Base-by-base conservation (phyloP, 2,113 vertebrate species). In the Nothobranchius furzeri region DNA sequence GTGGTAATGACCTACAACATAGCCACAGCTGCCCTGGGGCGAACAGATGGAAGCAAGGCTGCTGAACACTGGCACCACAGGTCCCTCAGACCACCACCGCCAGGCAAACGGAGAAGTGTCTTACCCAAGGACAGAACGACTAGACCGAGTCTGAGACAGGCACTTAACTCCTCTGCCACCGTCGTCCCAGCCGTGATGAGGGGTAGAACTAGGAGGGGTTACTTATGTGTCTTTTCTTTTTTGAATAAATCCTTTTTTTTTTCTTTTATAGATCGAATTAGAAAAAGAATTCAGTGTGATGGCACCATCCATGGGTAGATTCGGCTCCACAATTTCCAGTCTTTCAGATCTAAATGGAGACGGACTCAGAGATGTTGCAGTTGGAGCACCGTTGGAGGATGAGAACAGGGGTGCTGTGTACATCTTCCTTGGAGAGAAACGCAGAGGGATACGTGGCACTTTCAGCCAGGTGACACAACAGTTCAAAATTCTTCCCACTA, bases 361-460 rank as follows among this genome's bases (percentile, higher is more conserved):
- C 57, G 8, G 42, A 5, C 81, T 94, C 60, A 49, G 11, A 0
- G 95, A 97, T 0, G 77, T 95, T 64, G 95, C 93, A 4, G 88
- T 95, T 1, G 95, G 95, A 24, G 95, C 95, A 0, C 95, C 95
- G 0, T 88, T 95, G 4, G 95, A 96, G 76, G 66, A 94, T 2
- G 83, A 92, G 2, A 86, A 89, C n/a, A 61, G 1, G 0, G 95
- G 96, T 11, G 92, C 84, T 1, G 74, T 96, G 24, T 97, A 95
- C 73, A 77, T 96, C 12, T 96, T 92, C 82, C 90, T 90, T 0
- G 94, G 95, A 1, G 61, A 92, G 66, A 64, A 3, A 2, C 10
- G 1, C 0, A n/a, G 2, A 14, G 88, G 88, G 2, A 71, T 96
- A 37, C 57, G 64, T 42, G 17, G 15, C 49, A 14, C n/a, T 30